Evolutionary conservation across 2,888 invertebrate species (phyloP).

Genomic region (Merodon equestris): DNA sequence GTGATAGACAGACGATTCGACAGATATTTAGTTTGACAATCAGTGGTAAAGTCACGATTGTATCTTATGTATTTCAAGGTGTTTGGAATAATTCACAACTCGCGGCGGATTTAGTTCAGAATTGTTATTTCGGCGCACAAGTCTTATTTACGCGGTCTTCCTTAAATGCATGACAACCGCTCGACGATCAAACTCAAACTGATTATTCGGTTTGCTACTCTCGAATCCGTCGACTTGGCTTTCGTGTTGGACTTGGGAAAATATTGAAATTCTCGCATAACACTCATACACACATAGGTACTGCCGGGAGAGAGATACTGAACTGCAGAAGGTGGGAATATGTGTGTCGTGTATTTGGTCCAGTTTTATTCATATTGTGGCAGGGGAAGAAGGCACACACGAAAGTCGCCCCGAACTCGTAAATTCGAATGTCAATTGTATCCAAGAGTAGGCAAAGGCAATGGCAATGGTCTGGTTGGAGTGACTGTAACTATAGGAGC

Average conservation of each 20-base stretch:
- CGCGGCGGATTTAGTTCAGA: constrained; percentile 48
- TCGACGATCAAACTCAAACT: constrained; percentile 79
- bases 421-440: constrained; percentile 64
- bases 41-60: too few relatives aligned
- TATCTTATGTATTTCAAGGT: too few relatives aligned
- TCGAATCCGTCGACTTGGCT: constrained; percentile 75
- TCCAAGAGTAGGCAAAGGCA: constrained; percentile 43
- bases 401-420: constrained; percentile 41
- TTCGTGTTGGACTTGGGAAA: constrained; percentile 21
- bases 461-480: not conserved
- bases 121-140: constrained; percentile 14
- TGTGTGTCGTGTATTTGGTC: constrained; percentile 15
- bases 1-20: too few relatives aligned
- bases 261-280: constrained; percentile 33
- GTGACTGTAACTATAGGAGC: constrained; percentile 5
- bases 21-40: too few relatives aligned
- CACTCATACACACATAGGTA: constrained; percentile 27
- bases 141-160: constrained; percentile 46
- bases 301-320: not conserved
- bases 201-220: constrained; percentile 76
- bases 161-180: constrained; percentile 77
- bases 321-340: not conserved
- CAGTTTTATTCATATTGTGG: constrained; percentile 8
- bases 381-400: constrained; percentile 28
- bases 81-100: constrained; percentile 29